Base-by-base conservation (phyloP, 2,113 vertebrate genomes). In the Ictalurus punctatus region DNA sequence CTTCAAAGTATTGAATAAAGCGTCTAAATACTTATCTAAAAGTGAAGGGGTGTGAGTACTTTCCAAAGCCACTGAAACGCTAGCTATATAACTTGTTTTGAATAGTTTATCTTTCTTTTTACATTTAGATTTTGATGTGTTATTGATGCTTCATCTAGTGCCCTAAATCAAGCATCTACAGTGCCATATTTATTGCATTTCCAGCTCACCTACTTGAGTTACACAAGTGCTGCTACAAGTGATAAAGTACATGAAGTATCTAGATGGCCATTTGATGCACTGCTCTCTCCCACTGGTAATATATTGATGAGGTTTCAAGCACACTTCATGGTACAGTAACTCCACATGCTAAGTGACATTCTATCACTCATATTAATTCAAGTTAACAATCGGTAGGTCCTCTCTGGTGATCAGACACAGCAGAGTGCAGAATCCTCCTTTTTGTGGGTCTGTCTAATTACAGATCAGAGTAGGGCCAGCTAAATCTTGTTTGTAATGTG, bases 241-340 rank as follows among this genome's bases (percentile, higher is more conserved):
- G 13, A 5, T 34, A 69, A 69, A 16, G 67, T 69, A 69, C 67
- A 69, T 65, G 61, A 25, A 69, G 67, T 34, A 48, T 79, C 48
- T 54, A 54, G 13, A 79, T 52, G 25, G 65, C 74, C 65, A 65
- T 87, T 79, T 80, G 74, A 30, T 92, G 93, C 93, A 93, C 92
- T 78, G 90, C 17, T 71, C 69, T 84, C 8, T 86, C 80, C 93
- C 76, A 54, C n/a, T 81, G 61, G 27, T 94, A 90, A 94, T 73
- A 91, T 93, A 94, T 94, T 93, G 86, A 95, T 93, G 94, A 94
- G 83, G 80, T 87, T 92, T 90, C 44, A 21, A 86, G 88, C 85
- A 79, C 79, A 73, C 89, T 90, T 90, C 81, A 83, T 61, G 89
- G 74, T 92, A 79, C 16, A 12, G n/a, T 88, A 79, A 69, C 76